Evolutionary conservation across 2,797 vertebrate genomes (phyloP).

Genomic region (Oreonectes daqikongensis): DNA sequence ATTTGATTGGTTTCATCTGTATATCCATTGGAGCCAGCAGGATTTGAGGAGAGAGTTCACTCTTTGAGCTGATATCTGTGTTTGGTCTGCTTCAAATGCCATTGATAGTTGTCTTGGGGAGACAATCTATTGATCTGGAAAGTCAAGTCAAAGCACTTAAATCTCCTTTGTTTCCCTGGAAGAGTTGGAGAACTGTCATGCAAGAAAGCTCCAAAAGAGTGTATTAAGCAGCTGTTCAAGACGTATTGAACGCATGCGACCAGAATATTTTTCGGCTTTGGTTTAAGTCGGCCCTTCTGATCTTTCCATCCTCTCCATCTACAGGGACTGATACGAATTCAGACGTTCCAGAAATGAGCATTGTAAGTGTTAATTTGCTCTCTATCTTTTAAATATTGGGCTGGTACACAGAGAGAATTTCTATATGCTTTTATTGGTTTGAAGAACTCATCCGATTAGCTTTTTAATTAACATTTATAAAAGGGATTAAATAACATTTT

Average conservation of each 20-base stretch:
- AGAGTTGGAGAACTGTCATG: constrained; percentile 74
- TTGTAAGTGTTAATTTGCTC: constrained; percentile 20
- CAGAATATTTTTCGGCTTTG: neutral
- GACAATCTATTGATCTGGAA: constrained; percentile 80
- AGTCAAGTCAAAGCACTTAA: constrained; percentile 76
- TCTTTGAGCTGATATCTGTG: constrained; percentile 77
- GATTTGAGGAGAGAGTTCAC: constrained; percentile 72
- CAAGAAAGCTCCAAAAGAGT: constrained; percentile 72
- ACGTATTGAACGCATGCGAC: neutral
- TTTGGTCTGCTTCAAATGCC: constrained; percentile 84
- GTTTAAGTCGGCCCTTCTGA: neutral
- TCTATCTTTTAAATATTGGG: constrained; percentile 40
- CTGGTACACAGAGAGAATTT: constrained; percentile 37
- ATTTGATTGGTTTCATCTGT: constrained; percentile 75
- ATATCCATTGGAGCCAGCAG: constrained; percentile 73
- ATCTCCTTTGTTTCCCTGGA: constrained; percentile 72
- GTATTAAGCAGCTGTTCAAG: constrained; percentile 63
- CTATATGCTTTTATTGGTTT: constrained; percentile 45
- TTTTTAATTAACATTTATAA: constrained; percentile 55
- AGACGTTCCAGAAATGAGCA: neutral
- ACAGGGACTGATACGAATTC: neutral
- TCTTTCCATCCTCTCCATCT: neutral
- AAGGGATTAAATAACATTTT: constrained; percentile 52
- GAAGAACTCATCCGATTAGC: constrained; percentile 50
- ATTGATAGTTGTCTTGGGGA: constrained; percentile 77